Conservation (phyloP, 2,888 invertebrate species). For the Xestia xanthographa region DNA sequence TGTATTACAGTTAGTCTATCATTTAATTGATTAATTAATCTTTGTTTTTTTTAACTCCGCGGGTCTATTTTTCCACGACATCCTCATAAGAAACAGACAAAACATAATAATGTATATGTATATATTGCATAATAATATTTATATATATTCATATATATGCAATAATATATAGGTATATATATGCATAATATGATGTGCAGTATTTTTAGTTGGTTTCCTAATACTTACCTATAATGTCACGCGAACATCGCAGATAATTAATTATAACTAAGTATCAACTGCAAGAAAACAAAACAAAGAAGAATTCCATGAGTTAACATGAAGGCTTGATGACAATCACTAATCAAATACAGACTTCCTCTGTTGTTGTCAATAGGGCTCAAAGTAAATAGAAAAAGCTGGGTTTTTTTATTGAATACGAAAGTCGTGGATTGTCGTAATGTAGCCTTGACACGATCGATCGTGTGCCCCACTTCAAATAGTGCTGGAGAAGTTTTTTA, state of each 20-base stretch:
- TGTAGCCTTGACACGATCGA: constrained; percentile 51
- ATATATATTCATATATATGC: too few species aligned
- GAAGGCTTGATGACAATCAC: neutral
- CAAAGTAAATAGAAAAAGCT: constrained; percentile 1
- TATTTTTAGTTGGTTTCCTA: neutral
- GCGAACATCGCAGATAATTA: neutral
- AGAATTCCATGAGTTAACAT: neutral
- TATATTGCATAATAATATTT: too few species aligned
- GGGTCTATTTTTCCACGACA: neutral
- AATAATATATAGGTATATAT: too few species aligned
- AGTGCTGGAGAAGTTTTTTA: constrained; percentile 33
- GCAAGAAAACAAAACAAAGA: neutral
- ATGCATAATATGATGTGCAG: neutral
- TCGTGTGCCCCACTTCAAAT: constrained; percentile 35
- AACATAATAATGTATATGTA: too few species aligned
- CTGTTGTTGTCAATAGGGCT: neutral
- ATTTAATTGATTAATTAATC: neutral
- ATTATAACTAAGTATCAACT: neutral
- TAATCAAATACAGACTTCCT: neutral
- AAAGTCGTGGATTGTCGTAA: constrained; percentile 5
- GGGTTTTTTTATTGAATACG: neutral
- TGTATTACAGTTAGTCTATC: neutral
- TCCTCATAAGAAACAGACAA: neutral
- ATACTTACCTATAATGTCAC: neutral
- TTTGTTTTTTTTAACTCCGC: neutral